Percentiles rank a stretch among this genome's conserved stretches.
Evolutionary conservation across 2,113 vertebrate species (phyloP).

Genomic region (Rhinopomastus cyanomelas): DNA sequence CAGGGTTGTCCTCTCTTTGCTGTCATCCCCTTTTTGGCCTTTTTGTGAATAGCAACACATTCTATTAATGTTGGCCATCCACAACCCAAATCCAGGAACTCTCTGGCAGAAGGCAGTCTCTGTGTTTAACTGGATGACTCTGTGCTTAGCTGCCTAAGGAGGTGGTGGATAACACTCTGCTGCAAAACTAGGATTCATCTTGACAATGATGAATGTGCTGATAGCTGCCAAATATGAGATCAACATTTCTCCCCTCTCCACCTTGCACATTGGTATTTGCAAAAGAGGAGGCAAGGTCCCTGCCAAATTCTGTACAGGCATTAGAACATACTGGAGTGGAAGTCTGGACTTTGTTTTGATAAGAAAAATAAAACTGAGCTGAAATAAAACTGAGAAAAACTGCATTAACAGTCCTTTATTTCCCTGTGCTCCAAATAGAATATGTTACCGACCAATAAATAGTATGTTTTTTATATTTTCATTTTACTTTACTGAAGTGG

Average conservation of each 20-base stretch:
- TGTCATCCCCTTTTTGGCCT: background rate
- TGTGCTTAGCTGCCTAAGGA: background rate
- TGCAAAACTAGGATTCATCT: background rate
- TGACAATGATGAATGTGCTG: background rate
- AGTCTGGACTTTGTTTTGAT: background rate
- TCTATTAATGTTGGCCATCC: background rate
- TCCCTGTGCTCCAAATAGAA: background rate
- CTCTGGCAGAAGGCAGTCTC: background rate
- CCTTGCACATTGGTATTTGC: background rate
- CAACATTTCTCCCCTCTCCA: background rate
- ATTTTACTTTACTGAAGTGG: background rate
- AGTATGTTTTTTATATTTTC: background rate
- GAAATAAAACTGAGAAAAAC: background rate
- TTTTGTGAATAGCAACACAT: background rate
- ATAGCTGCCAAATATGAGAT: background rate
- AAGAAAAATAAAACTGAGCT: background rate
- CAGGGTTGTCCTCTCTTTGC: background rate
- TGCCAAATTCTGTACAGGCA: background rate
- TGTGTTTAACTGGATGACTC: background rate
- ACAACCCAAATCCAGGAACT: background rate
- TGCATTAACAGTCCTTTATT: background rate
- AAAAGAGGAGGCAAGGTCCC: background rate
- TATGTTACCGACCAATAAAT: background rate
- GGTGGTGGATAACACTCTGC: background rate
- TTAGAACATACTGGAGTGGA: background rate